phyloP scores from a whole-genome alignment of 2,113 vertebrate genomes.

The Aspiorhynchus laticeps region DNA sequence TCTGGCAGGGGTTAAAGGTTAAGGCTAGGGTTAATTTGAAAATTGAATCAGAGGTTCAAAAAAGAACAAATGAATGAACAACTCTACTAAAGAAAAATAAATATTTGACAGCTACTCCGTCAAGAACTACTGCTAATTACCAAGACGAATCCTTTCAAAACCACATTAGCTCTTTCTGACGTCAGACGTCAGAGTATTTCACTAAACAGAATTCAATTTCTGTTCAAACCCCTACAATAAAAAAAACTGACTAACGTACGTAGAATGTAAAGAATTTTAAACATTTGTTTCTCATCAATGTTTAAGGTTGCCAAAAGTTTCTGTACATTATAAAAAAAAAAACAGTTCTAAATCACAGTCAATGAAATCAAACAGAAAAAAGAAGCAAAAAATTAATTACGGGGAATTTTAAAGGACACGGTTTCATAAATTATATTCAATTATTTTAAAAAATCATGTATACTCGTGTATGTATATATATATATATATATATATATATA shows the following conservation, averaged over 20 bases:
- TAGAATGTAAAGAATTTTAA: background rate
- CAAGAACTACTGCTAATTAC: background rate
- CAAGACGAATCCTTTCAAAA: background rate
- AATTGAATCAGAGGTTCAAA: conserved; percentile 35
- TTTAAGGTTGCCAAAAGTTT: background rate
- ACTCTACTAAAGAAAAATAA: conserved; percentile 3
- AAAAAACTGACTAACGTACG: background rate
- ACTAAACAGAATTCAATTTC: background rate
- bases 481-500: too few species aligned
- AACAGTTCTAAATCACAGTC: background rate
- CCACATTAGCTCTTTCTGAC: background rate
- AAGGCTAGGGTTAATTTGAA: conserved; percentile 32
- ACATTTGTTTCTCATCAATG: background rate
- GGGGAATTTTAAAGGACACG: background rate
- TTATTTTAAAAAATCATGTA: background rate
- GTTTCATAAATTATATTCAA: background rate
- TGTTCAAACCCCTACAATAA: background rate
- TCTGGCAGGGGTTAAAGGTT: conserved; percentile 38
- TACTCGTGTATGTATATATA: background rate
- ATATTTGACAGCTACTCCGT: conserved; percentile 11
- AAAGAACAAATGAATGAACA: conserved; percentile 18
- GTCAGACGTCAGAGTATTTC: background rate
- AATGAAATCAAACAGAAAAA: too few species aligned
- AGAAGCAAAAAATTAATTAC: background rate
- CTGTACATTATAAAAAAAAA: background rate